phyloP scores from a whole-genome alignment of 2,888 invertebrate species.

The Poecilobothrus nobilitatus region DNA sequence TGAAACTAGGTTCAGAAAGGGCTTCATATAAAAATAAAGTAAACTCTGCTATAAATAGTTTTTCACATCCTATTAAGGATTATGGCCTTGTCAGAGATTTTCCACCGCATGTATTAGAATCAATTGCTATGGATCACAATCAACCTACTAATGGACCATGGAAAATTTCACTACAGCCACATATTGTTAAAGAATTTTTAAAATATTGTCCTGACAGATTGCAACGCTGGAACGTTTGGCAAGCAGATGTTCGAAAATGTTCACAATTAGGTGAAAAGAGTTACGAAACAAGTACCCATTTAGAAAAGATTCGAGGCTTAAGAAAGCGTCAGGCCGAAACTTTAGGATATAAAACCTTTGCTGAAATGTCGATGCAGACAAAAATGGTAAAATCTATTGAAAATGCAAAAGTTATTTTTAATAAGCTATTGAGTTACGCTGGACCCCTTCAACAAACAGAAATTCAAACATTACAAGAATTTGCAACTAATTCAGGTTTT shows the following conservation, averaged over 20 bases:
- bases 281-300: constrained; percentile 59
- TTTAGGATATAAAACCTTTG: constrained; percentile 70
- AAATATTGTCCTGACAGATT: constrained; percentile 74
- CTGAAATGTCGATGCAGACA: constrained; percentile 85
- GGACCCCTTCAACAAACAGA: constrained; percentile 68
- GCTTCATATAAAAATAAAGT: constrained; percentile 59
- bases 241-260: constrained; percentile 63
- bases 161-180: constrained; percentile 67
- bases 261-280: constrained; percentile 56
- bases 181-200: constrained; percentile 65
- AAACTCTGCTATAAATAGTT: constrained; percentile 55
- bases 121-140: constrained; percentile 55
- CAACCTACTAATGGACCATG: constrained; percentile 68
- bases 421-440: constrained; percentile 58
- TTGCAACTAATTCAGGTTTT: constrained; percentile 65
- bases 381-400: constrained; percentile 80
- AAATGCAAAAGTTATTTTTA: constrained; percentile 62
- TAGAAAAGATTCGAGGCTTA: constrained; percentile 67
- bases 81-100: constrained; percentile 60
- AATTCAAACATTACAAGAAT: constrained; percentile 59
- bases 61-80: constrained; percentile 59
- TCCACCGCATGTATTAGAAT: constrained; percentile 58
- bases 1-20: constrained; percentile 51
- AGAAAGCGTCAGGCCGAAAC: constrained; percentile 63
- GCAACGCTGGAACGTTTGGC: constrained; percentile 78